These are phyloP conservation scores for Myxocyprinus asiaticus DNA, from an alignment of 2,113 vertebrate genomes.

Conservation along the genomic window DNA sequence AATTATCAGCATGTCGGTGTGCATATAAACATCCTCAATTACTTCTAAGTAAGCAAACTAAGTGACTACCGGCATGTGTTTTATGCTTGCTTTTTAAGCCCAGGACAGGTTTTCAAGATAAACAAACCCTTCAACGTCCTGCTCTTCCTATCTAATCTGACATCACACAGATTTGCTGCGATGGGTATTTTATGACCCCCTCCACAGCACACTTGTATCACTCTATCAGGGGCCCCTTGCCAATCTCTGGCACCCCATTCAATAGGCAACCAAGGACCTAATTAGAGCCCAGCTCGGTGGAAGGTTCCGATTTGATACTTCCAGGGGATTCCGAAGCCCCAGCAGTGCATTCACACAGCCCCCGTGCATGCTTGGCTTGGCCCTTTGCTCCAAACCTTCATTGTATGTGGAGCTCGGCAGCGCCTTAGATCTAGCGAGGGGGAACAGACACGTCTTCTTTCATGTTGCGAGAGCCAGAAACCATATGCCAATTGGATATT, in stretches of 20 bases:
- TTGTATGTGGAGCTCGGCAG: slow-evolving; percentile 64
- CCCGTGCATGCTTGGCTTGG: slow-evolving; percentile 70
- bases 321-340: slow-evolving; percentile 74
- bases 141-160: slow-evolving; percentile 58
- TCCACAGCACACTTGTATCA: slow-evolving; percentile 63
- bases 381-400: slow-evolving; percentile 71
- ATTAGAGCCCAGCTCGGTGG: slow-evolving; percentile 74
- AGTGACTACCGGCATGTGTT: too few relatives aligned
- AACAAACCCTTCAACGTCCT: slow-evolving; percentile 43
- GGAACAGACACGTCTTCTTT: slow-evolving; percentile 73
- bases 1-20: too few relatives aligned
- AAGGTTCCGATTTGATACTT: slow-evolving; percentile 74
- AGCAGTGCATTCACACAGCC: slow-evolving; percentile 64
- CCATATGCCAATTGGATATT: slow-evolving; percentile 78
- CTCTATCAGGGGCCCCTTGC: slow-evolving; percentile 68
- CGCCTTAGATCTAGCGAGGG: slow-evolving; percentile 68
- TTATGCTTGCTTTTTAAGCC: neutral
- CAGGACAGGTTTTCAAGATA: slow-evolving; percentile 31
- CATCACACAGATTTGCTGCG: slow-evolving; percentile 4
- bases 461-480: slow-evolving; percentile 71
- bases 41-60: too few relatives aligned
- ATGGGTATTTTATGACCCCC: slow-evolving; percentile 66
- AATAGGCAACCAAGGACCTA: slow-evolving; percentile 78
- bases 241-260: slow-evolving; percentile 65
- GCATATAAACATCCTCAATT: too few relatives aligned